A percentile compares a stretch with the other conserved stretches of the same genome.
These are phyloP conservation scores for Corythoichthys haematopterus DNA, from an alignment of 2,113 vertebrate genomes.

Conservation along the genomic window DNA sequence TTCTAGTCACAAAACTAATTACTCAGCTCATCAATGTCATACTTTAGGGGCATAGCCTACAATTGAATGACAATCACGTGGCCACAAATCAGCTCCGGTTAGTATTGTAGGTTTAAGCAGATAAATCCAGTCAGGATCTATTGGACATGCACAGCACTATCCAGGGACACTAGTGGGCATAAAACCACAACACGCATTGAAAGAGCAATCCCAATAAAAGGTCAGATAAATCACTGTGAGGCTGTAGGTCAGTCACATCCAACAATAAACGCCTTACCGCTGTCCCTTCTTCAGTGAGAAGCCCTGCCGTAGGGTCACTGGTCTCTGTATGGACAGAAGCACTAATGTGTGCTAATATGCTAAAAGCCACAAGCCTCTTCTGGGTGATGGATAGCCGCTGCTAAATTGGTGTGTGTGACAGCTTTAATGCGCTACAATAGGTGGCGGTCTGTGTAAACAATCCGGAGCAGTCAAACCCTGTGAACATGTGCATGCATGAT, in stretches of 20 bases:
- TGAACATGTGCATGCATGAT: neutral
- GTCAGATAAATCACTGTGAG: constrained; percentile 53
- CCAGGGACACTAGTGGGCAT: constrained; percentile 9
- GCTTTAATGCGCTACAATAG: constrained; percentile 23
- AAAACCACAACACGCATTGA: constrained; percentile 31
- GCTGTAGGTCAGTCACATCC: constrained; percentile 44
- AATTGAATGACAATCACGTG: too few species aligned
- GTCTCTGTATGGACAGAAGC: constrained; percentile 24
- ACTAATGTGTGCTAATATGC: constrained; percentile 65
- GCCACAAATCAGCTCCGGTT: too few species aligned
- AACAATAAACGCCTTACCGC: constrained; percentile 47
- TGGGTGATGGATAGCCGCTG: constrained; percentile 46
- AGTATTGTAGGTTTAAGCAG: too few species aligned
- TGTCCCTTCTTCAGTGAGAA: constrained; percentile 35
- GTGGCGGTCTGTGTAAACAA: constrained; percentile 6
- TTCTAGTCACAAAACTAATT: too few species aligned
- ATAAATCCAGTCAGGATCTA: constrained; percentile 54
- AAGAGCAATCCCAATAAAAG: constrained; percentile 57
- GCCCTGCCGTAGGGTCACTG: constrained; percentile 10
- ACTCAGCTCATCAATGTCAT: neutral
- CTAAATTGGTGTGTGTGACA: constrained; percentile 57
- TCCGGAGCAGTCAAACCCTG: neutral
- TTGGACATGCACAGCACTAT: constrained; percentile 21
- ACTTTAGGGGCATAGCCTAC: too few species aligned
- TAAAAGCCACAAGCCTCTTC: constrained; percentile 62